Conservation (phyloP, 2,888 invertebrate species). For the Trisateles emortualis region DNA sequence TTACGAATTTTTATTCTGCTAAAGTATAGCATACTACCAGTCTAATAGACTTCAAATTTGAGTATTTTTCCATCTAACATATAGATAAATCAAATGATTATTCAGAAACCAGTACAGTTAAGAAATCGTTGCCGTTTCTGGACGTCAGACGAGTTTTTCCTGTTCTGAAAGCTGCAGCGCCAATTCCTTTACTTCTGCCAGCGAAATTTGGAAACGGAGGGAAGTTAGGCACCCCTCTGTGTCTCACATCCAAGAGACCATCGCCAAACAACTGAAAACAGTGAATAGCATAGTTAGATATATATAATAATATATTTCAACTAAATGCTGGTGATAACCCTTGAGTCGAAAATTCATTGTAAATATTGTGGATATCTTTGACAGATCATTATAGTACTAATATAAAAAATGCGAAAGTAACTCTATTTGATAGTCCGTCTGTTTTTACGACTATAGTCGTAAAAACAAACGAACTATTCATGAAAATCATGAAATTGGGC, state of each 20-base stretch:
- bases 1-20: not conserved
- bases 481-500: too few relatives aligned
- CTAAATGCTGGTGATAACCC: not conserved
- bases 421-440: too few relatives aligned
- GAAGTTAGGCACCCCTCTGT: slow-evolving; percentile 75
- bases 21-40: not conserved
- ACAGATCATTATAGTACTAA: too few relatives aligned
- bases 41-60: not conserved
- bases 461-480: too few relatives aligned
- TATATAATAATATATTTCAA: not conserved
- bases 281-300: not conserved
- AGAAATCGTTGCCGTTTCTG: slow-evolving; percentile 62
- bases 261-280: slow-evolving; percentile 71
- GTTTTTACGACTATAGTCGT: too few relatives aligned
- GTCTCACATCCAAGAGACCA: slow-evolving; percentile 71
- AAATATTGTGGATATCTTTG: too few relatives aligned
- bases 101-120: slow-evolving; percentile 74
- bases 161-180: slow-evolving; percentile 69
- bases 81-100: slow-evolving; percentile 40
- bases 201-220: slow-evolving; percentile 69
- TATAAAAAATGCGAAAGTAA: too few relatives aligned
- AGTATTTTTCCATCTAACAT: not conserved
- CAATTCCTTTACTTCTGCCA: slow-evolving; percentile 66
- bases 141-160: slow-evolving; percentile 49
- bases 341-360: not conserved